Percentiles rank a stretch among this genome's conserved stretches.
These are phyloP conservation scores for Neuroterus valhalla DNA, from an alignment of 1,140 invertebrate species.

Conservation along the genomic window DNA sequence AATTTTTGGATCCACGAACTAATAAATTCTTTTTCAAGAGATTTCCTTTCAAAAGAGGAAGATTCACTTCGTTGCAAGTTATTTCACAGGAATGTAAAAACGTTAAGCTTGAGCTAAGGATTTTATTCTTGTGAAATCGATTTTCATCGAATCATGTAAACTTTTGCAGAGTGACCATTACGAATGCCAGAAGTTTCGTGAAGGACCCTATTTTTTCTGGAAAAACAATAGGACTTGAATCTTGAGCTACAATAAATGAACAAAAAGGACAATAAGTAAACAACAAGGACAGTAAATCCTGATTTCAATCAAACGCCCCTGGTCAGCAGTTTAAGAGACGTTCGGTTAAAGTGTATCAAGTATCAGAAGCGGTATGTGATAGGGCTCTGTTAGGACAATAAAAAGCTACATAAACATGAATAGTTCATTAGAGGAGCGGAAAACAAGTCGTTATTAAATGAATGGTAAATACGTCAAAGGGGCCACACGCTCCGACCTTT, in stretches of 20 bases:
- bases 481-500: constrained; percentile 74
- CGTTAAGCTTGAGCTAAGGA: no score
- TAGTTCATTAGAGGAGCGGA: constrained; percentile 69
- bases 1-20: no score
- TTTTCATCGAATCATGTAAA: no score
- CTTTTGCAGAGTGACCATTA: no score
- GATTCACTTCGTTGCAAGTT: not conserved
- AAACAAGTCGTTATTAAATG: constrained; percentile 69
- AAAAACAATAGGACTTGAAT: no score
- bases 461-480: constrained; percentile 71
- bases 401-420: constrained; percentile 61
- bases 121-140: no score
- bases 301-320: constrained; percentile 33
- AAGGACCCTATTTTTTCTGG: no score
- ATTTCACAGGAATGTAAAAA: no score
- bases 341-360: constrained; percentile 30
- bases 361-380: constrained; percentile 62
- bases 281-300: not conserved
- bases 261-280: constrained; percentile 17
- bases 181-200: no score
- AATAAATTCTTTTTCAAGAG: not conserved
- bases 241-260: constrained; percentile 18
- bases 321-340: constrained; percentile 46
- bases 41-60: not conserved
- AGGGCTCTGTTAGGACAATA: constrained; percentile 68